Evolutionary conservation across 1,140 invertebrate species (phyloP), one percentile per base, ranked within the genome.

Genomic region (Campodea augens): DNA sequence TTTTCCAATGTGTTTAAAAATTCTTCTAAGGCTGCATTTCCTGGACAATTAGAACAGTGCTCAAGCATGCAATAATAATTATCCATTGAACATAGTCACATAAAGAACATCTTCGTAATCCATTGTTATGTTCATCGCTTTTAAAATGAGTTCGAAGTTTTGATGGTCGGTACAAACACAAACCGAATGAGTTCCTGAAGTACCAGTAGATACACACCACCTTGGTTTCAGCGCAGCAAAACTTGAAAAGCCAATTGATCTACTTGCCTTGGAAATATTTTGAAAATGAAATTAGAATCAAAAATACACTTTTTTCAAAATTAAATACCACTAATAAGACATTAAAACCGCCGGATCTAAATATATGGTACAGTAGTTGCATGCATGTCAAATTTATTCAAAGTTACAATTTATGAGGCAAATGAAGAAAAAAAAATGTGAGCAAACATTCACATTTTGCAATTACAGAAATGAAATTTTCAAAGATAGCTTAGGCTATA

Each of bases 221-320:
- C 38, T 3, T 27, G n/a, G 46, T 12, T 23, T 22, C 19, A 47
- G 20, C 13, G 12, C 5, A 21, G n/a, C 15, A 45, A 47, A 47
- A 43, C 32, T 47, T 2, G 43, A 43, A 4, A 22, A 4, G 25
- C 44, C 37, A 27, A 51, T 36, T 44, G 49, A 42, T 3, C n/a
- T n/a, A n/a, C n/a, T n/a, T n/a, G n/a, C n/a, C n/a, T n/a, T n/a
- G n/a, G n/a, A n/a, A n/a, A n/a, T n/a, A n/a, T n/a, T n/a, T n/a
- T n/a, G n/a, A n/a, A n/a, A n/a, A n/a, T n/a, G n/a, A n/a, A n/a
- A n/a, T n/a, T n/a, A n/a, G n/a, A n/a, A n/a, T n/a, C n/a, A n/a
- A n/a, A n/a, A n/a, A n/a, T n/a, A n/a, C n/a, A n/a, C n/a, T n/a
- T n/a, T n/a, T n/a, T n/a, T n/a, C n/a, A n/a, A n/a, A n/a, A n/a